phyloP scores from a whole-genome alignment of 1,140 invertebrate species.

The Helicorthomorpha holstii region DNA sequence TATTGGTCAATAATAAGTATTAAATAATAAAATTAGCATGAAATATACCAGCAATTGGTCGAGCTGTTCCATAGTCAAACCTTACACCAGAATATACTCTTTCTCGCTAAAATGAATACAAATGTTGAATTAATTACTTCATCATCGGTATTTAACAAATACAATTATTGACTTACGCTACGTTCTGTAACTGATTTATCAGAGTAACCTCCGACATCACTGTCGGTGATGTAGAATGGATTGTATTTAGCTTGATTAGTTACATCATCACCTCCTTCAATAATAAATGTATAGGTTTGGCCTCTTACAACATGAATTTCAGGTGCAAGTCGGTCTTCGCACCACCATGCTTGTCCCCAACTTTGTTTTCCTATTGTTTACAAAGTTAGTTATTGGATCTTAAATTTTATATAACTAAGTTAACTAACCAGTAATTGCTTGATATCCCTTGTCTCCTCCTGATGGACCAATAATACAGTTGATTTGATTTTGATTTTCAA shows the following conservation, averaged over 20 bases:
- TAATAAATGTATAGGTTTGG: slow-evolving; percentile 67
- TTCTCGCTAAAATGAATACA: slow-evolving; percentile 6
- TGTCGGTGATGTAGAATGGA: slow-evolving; percentile 84
- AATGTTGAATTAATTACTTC: background rate
- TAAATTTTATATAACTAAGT: background rate
- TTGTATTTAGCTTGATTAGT: slow-evolving; percentile 46
- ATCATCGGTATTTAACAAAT: background rate
- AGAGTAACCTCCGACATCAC: slow-evolving; percentile 59
- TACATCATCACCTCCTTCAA: slow-evolving; percentile 50
- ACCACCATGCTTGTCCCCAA: slow-evolving; percentile 85
- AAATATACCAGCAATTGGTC: slow-evolving; percentile 11
- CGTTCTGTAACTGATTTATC: slow-evolving; percentile 52
- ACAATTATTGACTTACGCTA: slow-evolving; percentile 30
- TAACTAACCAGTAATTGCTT: slow-evolving; percentile 47
- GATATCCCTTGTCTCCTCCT: slow-evolving; percentile 60
- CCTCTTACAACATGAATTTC: slow-evolving; percentile 77
- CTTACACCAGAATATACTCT: slow-evolving; percentile 62
- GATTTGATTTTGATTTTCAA: background rate
- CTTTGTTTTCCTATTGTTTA: slow-evolving; percentile 44
- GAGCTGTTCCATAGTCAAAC: slow-evolving; percentile 45
- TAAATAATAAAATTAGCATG: too few species aligned
- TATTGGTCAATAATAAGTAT: too few species aligned
- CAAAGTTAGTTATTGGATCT: slow-evolving; percentile 9
- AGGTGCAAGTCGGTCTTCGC: slow-evolving; percentile 77
- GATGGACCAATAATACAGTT: slow-evolving; percentile 49